Evolutionary conservation across 2,113 vertebrate species (phyloP).

Genomic region (Ancistrus triradiatus): DNA sequence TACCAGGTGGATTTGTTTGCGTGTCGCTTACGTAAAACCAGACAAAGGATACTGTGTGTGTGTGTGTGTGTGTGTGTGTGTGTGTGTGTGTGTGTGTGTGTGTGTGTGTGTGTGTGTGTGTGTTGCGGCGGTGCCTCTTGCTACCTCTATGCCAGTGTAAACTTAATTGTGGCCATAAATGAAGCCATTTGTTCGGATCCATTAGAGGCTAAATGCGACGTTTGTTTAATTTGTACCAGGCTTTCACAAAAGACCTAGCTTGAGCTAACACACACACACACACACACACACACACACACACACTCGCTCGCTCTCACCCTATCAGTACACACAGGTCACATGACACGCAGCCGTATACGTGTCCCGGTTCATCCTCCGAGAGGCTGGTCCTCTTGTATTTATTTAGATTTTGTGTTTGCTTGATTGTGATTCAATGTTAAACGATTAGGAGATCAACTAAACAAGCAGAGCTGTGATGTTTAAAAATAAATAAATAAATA

Average conservation of each 20-base stretch:
- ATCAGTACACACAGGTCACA: not conserved
- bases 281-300: conserved; percentile 39
- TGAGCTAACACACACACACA: conserved; percentile 19
- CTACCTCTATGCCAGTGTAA: conserved; percentile 22
- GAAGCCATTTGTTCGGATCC: not conserved
- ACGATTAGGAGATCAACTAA: conserved; percentile 9
- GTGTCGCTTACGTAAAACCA: not conserved
- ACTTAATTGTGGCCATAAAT: not conserved
- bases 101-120: conserved; percentile 30
- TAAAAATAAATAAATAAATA: not conserved
- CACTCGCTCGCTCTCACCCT: not conserved
- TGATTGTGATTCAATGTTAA: conserved; percentile 21
- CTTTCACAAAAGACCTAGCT: too few relatives aligned
- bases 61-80: too few relatives aligned
- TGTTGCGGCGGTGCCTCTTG: conserved; percentile 4
- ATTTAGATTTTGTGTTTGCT: conserved; percentile 20
- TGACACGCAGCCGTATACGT: conserved; percentile 19
- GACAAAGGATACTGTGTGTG: too few relatives aligned
- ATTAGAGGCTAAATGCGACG: conserved; percentile 1
- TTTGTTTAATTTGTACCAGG: not conserved
- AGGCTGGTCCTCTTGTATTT: conserved; percentile 50
- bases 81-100: conserved; percentile 20
- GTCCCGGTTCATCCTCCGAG: conserved; percentile 15
- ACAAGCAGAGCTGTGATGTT: conserved; percentile 17
- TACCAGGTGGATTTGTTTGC: too few relatives aligned